Evolutionary conservation across 2,888 invertebrate species (phyloP).

Genomic region (Drosophila paracracens): DNA sequence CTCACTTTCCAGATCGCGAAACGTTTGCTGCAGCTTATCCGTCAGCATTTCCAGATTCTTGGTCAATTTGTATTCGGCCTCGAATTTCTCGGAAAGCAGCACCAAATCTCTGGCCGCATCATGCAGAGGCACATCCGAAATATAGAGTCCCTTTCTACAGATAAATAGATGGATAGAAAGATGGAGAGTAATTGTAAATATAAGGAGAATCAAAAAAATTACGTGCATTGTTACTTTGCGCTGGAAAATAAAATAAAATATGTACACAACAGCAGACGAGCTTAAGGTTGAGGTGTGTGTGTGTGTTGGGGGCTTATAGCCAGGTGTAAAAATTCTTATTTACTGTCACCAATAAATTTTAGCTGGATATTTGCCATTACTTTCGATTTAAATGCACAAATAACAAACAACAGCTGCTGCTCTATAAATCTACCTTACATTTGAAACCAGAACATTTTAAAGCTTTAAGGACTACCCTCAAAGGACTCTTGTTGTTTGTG

Average conservation of each 20-base stretch:
- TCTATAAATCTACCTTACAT: slow-evolving; percentile 39
- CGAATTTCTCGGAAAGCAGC: slow-evolving; percentile 97
- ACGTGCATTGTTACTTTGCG: slow-evolving; percentile 54
- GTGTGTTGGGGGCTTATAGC: slow-evolving; percentile 12
- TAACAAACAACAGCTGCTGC: slow-evolving; percentile 46
- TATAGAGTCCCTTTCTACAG: slow-evolving; percentile 93
- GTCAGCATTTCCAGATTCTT: slow-evolving; percentile 96
- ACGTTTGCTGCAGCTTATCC: slow-evolving; percentile 97
- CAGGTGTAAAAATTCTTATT: slow-evolving; percentile 55
- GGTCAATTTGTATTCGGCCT: slow-evolving; percentile 97
- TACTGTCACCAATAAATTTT: slow-evolving; percentile 77
- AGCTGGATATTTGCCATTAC: slow-evolving; percentile 58
- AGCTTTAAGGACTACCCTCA: neutral
- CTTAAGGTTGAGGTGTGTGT: neutral
- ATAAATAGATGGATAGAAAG: neutral
- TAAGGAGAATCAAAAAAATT: slow-evolving; percentile 39
- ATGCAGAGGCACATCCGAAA: slow-evolving; percentile 97
- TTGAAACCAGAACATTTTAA: slow-evolving; percentile 11
- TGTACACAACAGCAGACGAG: slow-evolving; percentile 10
- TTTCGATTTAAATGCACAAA: slow-evolving; percentile 67
- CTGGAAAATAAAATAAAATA: slow-evolving; percentile 40
- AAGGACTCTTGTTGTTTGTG: neutral
- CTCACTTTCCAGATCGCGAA: slow-evolving; percentile 96
- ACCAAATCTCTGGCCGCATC: slow-evolving; percentile 98
- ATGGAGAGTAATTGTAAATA: neutral